Base-by-base conservation (phyloP, 2,113 vertebrate genomes). In the Gasterosteus nipponicus region DNA sequence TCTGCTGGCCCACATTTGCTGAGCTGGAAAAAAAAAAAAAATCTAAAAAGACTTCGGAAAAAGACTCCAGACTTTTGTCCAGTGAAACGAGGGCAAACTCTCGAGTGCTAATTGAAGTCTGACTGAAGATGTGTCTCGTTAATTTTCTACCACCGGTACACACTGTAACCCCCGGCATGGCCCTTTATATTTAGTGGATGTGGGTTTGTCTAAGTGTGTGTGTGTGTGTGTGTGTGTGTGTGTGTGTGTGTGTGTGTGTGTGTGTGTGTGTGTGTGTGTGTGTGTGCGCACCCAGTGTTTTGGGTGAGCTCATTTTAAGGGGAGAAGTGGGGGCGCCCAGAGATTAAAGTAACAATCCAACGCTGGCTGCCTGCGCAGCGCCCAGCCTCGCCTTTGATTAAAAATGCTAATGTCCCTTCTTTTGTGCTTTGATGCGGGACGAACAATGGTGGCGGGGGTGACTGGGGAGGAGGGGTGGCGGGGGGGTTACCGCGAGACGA, bases 341-440 rank as follows among this genome's bases (percentile, higher is more conserved):
- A 91, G 92, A 94, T 94, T 90, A 92, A 94, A 95, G 94, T 86
- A 62, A 66, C 61, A 87, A 92, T 91, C 92, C 92, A 92, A 83
- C 87, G 87, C 89, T 86, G 87, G 94, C 94, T 92, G 91, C 85
- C 93, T 85, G 87, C 61, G 89, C 94, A 89, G 93, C 71, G 63
- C 93, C 94, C 77, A 41, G 82, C 77, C 65, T 90, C 91, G 93
- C 93, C 92, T 86, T 94, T 96, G 95, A 97, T 96, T 96, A 96
- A 95, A 96, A 95, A 97, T 97, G 95, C 95, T 96, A 96, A 97
- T 96, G 94, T 91, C 19, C 35, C 90, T 72, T 91, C 87, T 91
- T 26, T 92, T 93, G 89, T 87, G 91, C 97, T 97, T 97, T 98
- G 96, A 98, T 94, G 96, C 97, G 92, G 90, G 91, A 86, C 56